phyloP scores from a whole-genome alignment of 2,113 vertebrate genomes.

The Lasiurus borealis region DNA sequence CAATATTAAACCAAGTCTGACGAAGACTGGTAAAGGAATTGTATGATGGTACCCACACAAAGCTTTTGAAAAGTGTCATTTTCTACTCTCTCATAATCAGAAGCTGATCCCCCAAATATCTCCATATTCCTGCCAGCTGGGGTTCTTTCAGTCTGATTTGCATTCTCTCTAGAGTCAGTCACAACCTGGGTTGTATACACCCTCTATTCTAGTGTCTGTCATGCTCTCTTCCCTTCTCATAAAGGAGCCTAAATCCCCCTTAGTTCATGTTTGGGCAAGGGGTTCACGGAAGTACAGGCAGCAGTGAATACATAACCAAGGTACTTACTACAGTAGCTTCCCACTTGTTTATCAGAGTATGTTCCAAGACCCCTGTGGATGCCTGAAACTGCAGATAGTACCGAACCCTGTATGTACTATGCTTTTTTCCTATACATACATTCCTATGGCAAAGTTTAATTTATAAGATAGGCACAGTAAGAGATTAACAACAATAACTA shows the following conservation, averaged over 20 bases:
- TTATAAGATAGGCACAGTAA: background rate
- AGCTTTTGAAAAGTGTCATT: background rate
- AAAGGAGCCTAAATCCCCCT: background rate
- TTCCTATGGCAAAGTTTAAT: background rate
- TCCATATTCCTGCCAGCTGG: background rate
- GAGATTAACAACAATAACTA: background rate
- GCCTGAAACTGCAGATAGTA: background rate
- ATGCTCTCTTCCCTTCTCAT: background rate
- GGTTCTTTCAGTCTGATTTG: background rate
- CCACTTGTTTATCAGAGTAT: background rate
- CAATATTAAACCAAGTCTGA: background rate
- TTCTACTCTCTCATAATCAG: background rate
- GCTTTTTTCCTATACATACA: background rate
- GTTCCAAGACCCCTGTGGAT: background rate
- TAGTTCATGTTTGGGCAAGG: background rate
- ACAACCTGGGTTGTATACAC: background rate
- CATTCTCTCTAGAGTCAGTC: background rate
- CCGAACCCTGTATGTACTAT: background rate
- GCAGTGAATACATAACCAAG: background rate
- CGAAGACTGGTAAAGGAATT: background rate
- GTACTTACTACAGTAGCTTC: background rate
- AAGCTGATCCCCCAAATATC: background rate
- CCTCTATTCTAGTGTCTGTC: background rate
- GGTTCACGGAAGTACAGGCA: background rate
- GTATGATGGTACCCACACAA: background rate